These are phyloP conservation scores for Aramus guarauna DNA, from an alignment of 2,113 vertebrate genomes.

Conservation along the genomic window DNA sequence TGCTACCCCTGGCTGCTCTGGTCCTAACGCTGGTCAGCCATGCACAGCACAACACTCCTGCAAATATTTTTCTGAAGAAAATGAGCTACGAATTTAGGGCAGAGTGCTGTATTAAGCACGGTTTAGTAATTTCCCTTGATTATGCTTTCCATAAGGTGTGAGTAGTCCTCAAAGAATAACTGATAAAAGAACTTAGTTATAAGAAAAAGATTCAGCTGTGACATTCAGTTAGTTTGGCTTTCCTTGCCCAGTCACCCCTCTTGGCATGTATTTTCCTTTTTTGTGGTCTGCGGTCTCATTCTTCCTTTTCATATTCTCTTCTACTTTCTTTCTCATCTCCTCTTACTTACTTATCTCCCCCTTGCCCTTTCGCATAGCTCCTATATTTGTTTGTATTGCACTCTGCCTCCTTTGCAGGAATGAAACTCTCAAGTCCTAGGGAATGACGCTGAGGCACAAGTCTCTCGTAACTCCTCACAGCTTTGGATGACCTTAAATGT, in stretches of 20 bases:
- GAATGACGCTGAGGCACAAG: neutral
- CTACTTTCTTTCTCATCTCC: neutral
- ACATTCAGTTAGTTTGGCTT: neutral
- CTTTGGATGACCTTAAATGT: neutral
- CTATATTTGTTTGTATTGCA: neutral
- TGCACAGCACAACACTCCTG: neutral
- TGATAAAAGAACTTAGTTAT: conserved; percentile 39
- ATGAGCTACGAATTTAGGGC: conserved; percentile 49
- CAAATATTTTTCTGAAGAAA: conserved; percentile 50
- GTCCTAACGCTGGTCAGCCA: neutral
- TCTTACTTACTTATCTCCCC: neutral
- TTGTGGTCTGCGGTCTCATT: neutral
- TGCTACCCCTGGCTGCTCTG: neutral
- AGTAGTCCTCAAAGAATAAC: conserved; percentile 24
- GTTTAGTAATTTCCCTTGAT: conserved; percentile 63
- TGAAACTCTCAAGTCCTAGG: neutral
- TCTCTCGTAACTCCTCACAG: neutral
- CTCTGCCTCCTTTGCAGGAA: neutral
- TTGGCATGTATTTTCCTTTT: neutral
- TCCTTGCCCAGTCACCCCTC: neutral
- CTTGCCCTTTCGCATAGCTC: neutral
- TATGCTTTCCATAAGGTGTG: conserved; percentile 25
- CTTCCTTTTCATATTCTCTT: neutral
- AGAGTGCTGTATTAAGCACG: conserved; percentile 54
- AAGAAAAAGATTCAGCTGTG: conserved; percentile 18